phyloP scores from a whole-genome alignment of 1,140 invertebrate genomes.

The Arion vulgaris region DNA sequence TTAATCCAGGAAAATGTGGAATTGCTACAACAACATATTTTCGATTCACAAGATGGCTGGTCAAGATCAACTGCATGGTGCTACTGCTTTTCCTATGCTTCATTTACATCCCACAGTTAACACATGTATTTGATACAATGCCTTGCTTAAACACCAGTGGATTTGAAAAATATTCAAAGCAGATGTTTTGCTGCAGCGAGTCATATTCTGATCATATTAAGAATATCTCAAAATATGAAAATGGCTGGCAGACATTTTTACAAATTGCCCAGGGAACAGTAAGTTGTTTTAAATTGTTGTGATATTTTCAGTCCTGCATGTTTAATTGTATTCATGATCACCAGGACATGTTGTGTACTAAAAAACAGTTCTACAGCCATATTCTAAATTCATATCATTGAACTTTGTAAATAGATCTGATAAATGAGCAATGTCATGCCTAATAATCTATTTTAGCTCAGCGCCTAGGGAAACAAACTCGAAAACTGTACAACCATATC shows the following conservation, averaged over 20 bases:
- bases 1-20: slow-evolving; percentile 80
- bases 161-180: neutral
- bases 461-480: no score
- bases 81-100: slow-evolving; percentile 57
- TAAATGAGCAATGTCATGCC: no score
- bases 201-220: slow-evolving; percentile 45
- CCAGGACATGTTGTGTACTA: no score
- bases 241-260: slow-evolving; percentile 9
- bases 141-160: neutral
- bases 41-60: slow-evolving; percentile 81
- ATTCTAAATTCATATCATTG: no score
- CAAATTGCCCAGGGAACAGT: slow-evolving; percentile 36
- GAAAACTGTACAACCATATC: no score
- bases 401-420: no score
- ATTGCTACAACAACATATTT: slow-evolving; percentile 83
- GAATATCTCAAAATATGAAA: neutral
- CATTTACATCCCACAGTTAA: slow-evolving; percentile 45
- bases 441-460: no score
- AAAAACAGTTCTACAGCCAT: no score
- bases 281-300: neutral
- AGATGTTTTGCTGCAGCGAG: slow-evolving; percentile 46
- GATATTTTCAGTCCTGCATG: no score
- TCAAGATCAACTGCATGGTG: slow-evolving; percentile 78
- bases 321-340: no score
- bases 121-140: neutral